phyloP scores from a whole-genome alignment of 2,797 vertebrate species.

The Acrossocheilus fasciatus region DNA sequence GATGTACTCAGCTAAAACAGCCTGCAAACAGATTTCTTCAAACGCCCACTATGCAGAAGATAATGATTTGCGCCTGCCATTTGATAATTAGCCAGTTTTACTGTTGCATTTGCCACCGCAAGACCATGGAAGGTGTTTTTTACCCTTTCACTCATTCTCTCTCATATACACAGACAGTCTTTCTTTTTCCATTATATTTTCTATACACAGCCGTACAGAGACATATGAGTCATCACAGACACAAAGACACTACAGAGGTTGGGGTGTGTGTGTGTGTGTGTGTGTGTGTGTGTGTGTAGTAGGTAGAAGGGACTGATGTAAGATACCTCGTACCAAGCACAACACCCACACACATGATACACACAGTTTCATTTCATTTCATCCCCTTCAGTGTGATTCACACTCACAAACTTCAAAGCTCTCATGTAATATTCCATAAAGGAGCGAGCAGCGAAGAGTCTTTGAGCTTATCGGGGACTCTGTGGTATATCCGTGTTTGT shows the following conservation, averaged over 20 bases:
- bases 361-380: conserved; percentile 3
- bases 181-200: not conserved
- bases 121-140: not conserved
- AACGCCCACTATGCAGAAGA: not conserved
- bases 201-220: not conserved
- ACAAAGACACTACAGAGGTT: conserved; percentile 6
- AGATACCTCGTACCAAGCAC: not conserved
- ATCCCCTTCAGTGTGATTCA: conserved; percentile 1
- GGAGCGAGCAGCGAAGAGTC: not conserved
- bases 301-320: conserved; percentile 9
- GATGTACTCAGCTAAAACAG: conserved; percentile 21
- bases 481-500: not conserved
- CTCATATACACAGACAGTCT: not conserved
- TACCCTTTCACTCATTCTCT: conserved; percentile 5
- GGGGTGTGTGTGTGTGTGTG: not conserved
- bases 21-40: conserved; percentile 21
- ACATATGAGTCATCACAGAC: conserved; percentile 41
- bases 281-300: not conserved
- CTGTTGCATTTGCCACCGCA: not conserved
- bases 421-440: conserved; percentile 34
- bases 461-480: not conserved
- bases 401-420: conserved; percentile 28
- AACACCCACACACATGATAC: conserved; percentile 12
- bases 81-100: conserved; percentile 10
- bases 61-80: not conserved